Percentiles rank a stretch among this genome's conserved stretches.
These are phyloP conservation scores for Tichodroma muraria DNA, from an alignment of 2,113 vertebrate species.

Conservation along the genomic window DNA sequence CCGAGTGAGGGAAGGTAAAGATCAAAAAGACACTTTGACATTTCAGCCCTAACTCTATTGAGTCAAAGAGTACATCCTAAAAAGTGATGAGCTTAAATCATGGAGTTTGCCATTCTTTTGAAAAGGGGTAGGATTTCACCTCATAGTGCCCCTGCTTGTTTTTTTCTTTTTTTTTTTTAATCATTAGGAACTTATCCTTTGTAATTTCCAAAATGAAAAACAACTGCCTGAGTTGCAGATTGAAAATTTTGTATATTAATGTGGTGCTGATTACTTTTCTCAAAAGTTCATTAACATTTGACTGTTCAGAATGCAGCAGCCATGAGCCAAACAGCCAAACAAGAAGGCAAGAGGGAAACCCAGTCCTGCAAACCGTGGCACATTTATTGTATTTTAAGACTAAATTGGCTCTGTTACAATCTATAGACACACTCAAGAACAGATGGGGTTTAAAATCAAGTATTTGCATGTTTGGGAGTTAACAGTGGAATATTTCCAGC, in stretches of 20 bases:
- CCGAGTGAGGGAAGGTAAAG: constrained; percentile 88
- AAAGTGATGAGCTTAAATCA: background rate
- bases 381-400: background rate
- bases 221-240: background rate
- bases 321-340: background rate
- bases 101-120: background rate
- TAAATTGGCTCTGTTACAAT: background rate
- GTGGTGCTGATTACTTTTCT: background rate
- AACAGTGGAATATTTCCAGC: background rate
- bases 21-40: background rate
- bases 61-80: background rate
- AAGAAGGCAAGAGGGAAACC: background rate
- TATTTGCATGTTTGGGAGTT: background rate
- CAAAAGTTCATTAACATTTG: background rate
- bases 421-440: background rate
- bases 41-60: background rate
- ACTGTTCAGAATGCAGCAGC: background rate
- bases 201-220: background rate
- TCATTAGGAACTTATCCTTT: background rate
- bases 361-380: background rate
- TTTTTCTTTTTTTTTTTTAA: background rate
- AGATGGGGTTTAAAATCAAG: background rate
- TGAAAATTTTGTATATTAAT: background rate
- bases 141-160: background rate
- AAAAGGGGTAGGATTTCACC: background rate